These are phyloP conservation scores for Dolichomitus sp. DNA, from an alignment of 2,888 invertebrate species.

Conservation along the genomic window DNA sequence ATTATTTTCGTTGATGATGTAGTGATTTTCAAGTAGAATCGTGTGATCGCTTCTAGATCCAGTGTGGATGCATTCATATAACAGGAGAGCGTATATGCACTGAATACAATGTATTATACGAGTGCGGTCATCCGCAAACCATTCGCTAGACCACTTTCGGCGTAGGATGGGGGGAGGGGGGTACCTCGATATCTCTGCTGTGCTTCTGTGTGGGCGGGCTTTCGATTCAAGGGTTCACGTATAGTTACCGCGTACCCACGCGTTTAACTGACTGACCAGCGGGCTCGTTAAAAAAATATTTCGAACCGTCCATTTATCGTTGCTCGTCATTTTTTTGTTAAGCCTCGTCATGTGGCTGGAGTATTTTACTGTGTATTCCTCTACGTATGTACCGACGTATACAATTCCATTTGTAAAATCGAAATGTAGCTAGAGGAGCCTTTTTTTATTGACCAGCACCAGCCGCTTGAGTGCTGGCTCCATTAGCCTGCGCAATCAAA, in stretches of 20 bases:
- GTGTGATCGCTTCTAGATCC: conserved; percentile 18
- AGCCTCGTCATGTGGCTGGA: conserved; percentile 43
- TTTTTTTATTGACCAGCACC: conserved; percentile 34
- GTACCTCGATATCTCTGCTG: conserved; percentile 49
- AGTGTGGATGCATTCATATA: conserved; percentile 37
- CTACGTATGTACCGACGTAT: neutral
- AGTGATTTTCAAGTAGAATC: neutral
- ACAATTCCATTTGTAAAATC: conserved; percentile 12
- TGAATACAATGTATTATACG: conserved; percentile 58
- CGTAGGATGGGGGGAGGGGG: conserved; percentile 15
- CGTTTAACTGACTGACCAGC: conserved; percentile 51
- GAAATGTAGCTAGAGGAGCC: conserved; percentile 10
- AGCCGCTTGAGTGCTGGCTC: neutral
- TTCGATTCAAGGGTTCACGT: conserved; percentile 52
- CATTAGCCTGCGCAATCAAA: neutral
- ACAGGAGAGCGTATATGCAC: neutral
- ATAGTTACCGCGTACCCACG: conserved; percentile 39
- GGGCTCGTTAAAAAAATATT: conserved; percentile 63
- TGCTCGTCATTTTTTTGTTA: conserved; percentile 60
- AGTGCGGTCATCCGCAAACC: conserved; percentile 47
- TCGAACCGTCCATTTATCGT: conserved; percentile 49
- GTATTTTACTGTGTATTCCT: conserved; percentile 46
- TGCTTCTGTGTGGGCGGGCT: conserved; percentile 23
- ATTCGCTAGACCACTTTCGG: conserved; percentile 37
- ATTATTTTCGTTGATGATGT: too few relatives aligned